Evolutionary conservation across 2,888 invertebrate genomes (phyloP).

Genomic region (Cosmopolites sordidus): DNA sequence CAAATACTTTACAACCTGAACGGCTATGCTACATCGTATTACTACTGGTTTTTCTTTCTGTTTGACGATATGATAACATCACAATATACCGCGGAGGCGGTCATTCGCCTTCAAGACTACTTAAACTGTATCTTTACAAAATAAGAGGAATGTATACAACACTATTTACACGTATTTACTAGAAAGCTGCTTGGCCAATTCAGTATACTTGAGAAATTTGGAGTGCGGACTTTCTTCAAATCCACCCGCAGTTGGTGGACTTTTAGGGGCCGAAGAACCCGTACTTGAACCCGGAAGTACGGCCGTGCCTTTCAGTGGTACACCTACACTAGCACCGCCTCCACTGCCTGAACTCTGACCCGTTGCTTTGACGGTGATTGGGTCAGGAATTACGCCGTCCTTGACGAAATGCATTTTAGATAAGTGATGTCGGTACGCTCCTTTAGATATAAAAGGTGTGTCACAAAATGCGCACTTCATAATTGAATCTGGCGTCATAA

Average conservation of each 20-base stretch:
- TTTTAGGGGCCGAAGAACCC: constrained; percentile 39
- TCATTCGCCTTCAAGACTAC: constrained; percentile 39
- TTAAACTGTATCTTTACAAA: constrained; percentile 27
- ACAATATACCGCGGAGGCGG: constrained; percentile 54
- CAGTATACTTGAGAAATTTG: constrained; percentile 97
- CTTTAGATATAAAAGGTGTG: constrained; percentile 93
- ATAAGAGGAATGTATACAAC: constrained; percentile 30
- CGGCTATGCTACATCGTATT: constrained; percentile 34
- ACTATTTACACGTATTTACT: constrained; percentile 85
- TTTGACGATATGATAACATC: constrained; percentile 73
- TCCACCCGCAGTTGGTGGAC: constrained; percentile 49
- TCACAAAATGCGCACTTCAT: constrained; percentile 95
- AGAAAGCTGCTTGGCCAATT: constrained; percentile 96
- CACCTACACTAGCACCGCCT: constrained; percentile 30
- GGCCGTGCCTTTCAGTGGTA: constrained; percentile 40
- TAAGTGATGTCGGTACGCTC: constrained; percentile 92
- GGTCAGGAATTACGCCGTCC: constrained; percentile 80
- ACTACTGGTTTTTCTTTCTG: constrained; percentile 37
- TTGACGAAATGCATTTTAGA: constrained; percentile 95
- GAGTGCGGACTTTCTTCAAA: constrained; percentile 92
- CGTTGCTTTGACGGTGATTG: constrained; percentile 58
- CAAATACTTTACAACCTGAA: constrained; percentile 39
- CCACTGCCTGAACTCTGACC: constrained; percentile 42
- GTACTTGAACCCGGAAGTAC: constrained; percentile 34
- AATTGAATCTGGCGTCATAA: constrained; percentile 78